Base-by-base conservation (phyloP, 2,113 vertebrate genomes). In the Hippoglossus stenolepis region DNA sequence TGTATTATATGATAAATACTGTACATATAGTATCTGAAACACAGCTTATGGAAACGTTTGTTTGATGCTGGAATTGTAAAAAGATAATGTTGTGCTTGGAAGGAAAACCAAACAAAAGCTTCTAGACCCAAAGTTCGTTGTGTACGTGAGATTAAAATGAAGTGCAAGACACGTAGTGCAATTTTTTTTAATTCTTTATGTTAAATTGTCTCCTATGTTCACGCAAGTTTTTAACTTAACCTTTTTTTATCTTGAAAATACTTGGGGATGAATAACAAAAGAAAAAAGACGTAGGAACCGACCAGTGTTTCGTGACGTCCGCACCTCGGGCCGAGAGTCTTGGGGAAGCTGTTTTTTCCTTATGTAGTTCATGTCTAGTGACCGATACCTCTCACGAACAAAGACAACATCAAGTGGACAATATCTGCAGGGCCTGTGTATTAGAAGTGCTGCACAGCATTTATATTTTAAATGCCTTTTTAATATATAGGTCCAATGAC, bases 401-500 rank as follows among this genome's bases (percentile, higher is more conserved):
- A 23, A 83, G 47, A 57, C 10, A 65, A 49, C 58, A 64, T 69
- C 18, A 17, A 53, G 35, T 9, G 35, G 35, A 38, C 35, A 38
- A 38, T 38, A 38, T 38, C 10, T 13, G 40, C 40, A 43, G 40
- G 40, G 40, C 31, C 31, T 31, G 31, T 28, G 28, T 31, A 31
- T 31, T 7, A 31, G 6, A 31, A 31, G 31, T 31, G 31, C 10
- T 43, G 40, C 12, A 3, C 40, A 1, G 51, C 47, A 18, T 51
- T 51, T 8, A 51, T 51, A 18, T 62, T 5, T 18, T 28, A 49
- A 38, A 10, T 38, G 9, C 35, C 35, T 38, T 9, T 43, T 43
- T 43, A 43, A 43, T 43, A 43, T 13, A 43, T 43, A 43, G 11
- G 40, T 43, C 40, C 12, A 43, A 9, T 10, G 35, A 38, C 9